Evolutionary conservation across 2,888 invertebrate genomes (phyloP), one percentile per base, ranked within the genome.

Genomic region (Xestia c-nigrum): DNA sequence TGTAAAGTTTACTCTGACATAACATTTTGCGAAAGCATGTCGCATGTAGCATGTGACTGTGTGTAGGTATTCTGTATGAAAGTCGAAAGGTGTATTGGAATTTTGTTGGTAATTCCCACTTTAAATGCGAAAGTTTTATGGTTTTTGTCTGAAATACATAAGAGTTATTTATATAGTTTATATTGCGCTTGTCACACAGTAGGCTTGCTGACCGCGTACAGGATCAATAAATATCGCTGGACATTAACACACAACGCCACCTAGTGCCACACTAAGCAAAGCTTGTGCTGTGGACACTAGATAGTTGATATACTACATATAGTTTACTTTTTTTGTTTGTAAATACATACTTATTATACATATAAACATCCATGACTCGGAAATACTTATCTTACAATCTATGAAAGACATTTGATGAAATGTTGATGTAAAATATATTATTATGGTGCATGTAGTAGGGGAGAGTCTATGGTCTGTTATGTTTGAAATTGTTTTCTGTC

Each of bases 11-110:
- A 55, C n/a, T 50, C 21, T 81, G 78, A 78, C 55, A 38, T 81
- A 81, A 81, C 57, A 63, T 55, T 68, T 7, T 65, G 64, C 19
- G 57, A 66, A 78, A 78, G 73, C 52, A n/a, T 47, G 19, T 1
- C 31, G 31, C 31, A 31, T 31, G 31, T 31, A 31, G 31, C 31
- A 31, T 43, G 40, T 10, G 19, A 9, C 19, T 57, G 16, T 7
- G 14, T 55, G 24, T 47, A 38, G 61, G 38, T 61, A 61, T n/a
- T 43, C 16, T n/a, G 6, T 3, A 52, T n/a, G 55, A 80, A 67
- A 70, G 50, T 80, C 24, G 50, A 72, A 52, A 69, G 46, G 52
- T 76, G 16, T 21, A 67, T 71, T 71, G 63, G 80, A 59, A 55
- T 75, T 52, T 70, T 43, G 7, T 65, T 3, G 65, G 79, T 43